Percentiles rank a stretch among this genome's conserved stretches.
These are phyloP conservation scores for Crioceris asparagi DNA, from an alignment of 2,888 invertebrate species.

Conservation along the genomic window DNA sequence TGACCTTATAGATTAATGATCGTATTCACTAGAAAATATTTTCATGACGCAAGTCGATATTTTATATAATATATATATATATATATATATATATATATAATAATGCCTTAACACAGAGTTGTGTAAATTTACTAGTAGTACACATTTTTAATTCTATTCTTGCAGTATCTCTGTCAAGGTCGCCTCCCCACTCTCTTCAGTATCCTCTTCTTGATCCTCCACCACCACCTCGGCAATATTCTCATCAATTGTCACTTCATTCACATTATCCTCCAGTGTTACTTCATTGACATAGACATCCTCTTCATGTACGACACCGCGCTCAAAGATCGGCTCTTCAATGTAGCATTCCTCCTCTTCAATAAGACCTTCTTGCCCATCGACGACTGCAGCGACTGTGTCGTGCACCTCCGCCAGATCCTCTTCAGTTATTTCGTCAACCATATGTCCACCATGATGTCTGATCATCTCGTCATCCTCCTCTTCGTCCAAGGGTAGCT, in stretches of 20 bases:
- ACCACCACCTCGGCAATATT: constrained; percentile 21
- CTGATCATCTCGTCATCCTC: constrained; percentile 21
- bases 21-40: too few relatives aligned
- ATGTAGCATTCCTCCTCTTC: not conserved
- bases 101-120: too few relatives aligned
- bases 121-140: too few relatives aligned
- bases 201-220: constrained; percentile 7
- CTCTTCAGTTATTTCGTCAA: constrained; percentile 7
- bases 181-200: constrained; percentile 1
- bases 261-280: constrained; percentile 33
- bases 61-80: too few relatives aligned
- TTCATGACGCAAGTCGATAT: too few relatives aligned
- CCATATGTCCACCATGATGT: too few relatives aligned
- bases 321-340: constrained; percentile 4
- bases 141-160: too few relatives aligned
- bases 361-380: constrained; percentile 4
- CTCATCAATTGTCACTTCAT: constrained; percentile 31
- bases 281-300: constrained; percentile 34
- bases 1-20: too few relatives aligned
- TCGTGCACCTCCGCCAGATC: constrained; percentile 22
- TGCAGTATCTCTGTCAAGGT: not conserved
- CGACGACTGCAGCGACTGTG: constrained; percentile 12
- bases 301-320: constrained; percentile 7
- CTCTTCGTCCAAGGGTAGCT: constrained; percentile 10
- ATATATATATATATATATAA: too few relatives aligned